phyloP scores from a whole-genome alignment of 2,797 vertebrate species.

The Tinamus major region DNA sequence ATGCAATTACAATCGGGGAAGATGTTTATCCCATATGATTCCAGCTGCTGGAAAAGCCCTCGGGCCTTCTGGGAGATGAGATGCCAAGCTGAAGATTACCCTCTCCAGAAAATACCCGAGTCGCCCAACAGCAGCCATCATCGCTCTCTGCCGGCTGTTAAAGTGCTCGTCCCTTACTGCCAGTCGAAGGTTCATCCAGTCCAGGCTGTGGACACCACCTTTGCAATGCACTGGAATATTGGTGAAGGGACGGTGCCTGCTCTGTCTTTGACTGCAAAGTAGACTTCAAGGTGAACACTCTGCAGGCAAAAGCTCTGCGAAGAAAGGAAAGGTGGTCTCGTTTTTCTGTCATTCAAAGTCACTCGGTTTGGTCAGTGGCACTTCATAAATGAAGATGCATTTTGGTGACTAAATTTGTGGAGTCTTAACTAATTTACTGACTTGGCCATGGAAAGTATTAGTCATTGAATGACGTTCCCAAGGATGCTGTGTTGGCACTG shows the following conservation, averaged over 20 bases:
- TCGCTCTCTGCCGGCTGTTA: not conserved
- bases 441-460: not conserved
- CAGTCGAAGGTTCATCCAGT: not conserved
- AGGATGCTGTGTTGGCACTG: not conserved
- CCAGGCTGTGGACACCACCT: not conserved
- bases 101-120: slow-evolving; percentile 59
- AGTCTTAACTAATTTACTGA: not conserved
- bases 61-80: slow-evolving; percentile 64
- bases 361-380: not conserved
- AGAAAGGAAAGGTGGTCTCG: not conserved
- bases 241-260: not conserved
- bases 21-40: slow-evolving; percentile 66
- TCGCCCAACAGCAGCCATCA: slow-evolving; percentile 14
- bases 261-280: fast-evolving
- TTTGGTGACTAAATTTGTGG: not conserved
- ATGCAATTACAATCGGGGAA: slow-evolving; percentile 70
- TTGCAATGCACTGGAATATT: fast-evolving
- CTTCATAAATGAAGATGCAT: not conserved
- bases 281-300: not conserved
- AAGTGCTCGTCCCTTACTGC: not conserved
- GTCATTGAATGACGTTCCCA: not conserved
- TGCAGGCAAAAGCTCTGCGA: not conserved
- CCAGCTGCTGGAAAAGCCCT: slow-evolving; percentile 64
- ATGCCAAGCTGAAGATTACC: slow-evolving; percentile 72
- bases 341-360: not conserved